Percentiles rank a stretch among this genome's conserved stretches.
phyloP scores from a whole-genome alignment of 2,888 invertebrate genomes.

The Drosophila paramelanica region DNA sequence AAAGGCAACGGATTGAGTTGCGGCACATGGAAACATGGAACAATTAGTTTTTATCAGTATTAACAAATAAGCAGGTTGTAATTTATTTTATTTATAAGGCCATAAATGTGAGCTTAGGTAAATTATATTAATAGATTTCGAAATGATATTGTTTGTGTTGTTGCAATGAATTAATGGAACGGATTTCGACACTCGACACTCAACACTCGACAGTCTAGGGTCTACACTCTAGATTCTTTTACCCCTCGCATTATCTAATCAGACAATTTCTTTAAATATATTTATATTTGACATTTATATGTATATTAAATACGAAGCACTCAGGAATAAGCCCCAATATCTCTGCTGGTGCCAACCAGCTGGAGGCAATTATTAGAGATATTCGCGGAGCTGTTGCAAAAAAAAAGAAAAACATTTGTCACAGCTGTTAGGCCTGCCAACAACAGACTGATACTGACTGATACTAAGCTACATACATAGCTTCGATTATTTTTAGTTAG shows the following conservation, averaged over 20 bases:
- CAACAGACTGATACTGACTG: background rate
- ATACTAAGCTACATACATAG: constrained; percentile 1
- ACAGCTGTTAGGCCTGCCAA: constrained; percentile 42
- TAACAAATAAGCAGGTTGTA: constrained; percentile 68
- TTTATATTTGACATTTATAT: constrained; percentile 22
- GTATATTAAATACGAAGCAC: constrained; percentile 11
- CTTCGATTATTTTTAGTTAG: too few relatives aligned
- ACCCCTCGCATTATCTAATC: constrained; percentile 32
- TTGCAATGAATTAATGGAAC: constrained; percentile 23
- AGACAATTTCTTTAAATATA: constrained; percentile 24
- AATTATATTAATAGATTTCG: constrained; percentile 58
- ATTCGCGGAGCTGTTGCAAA: constrained; percentile 2
- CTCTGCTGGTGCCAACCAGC: background rate
- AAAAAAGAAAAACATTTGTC: constrained; percentile 40
- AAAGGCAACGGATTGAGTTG: constrained; percentile 49
- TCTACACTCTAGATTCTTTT: constrained; percentile 11
- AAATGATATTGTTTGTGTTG: constrained; percentile 31
- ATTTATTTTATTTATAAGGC: constrained; percentile 76
- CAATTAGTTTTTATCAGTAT: constrained; percentile 72
- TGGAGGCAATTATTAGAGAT: background rate
- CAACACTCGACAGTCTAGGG: constrained; percentile 10
- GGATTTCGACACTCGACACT: constrained; percentile 29
- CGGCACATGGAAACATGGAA: constrained; percentile 17
- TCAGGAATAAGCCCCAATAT: background rate
- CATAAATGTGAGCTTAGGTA: constrained; percentile 54